phyloP scores from a whole-genome alignment of 1,140 invertebrate species.

The Drosophila kepulauana region DNA sequence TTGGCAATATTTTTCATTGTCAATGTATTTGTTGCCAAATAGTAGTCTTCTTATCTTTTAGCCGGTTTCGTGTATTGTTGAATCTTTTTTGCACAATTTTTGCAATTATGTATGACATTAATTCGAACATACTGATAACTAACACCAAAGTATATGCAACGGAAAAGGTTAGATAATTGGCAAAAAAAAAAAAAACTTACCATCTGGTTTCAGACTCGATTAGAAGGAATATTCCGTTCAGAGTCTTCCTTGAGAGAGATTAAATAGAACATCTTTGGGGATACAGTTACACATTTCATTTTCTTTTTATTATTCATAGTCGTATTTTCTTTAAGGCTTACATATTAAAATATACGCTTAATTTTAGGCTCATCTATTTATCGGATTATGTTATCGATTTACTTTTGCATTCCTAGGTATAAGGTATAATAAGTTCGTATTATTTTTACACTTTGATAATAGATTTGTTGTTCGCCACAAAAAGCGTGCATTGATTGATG shows the following conservation, averaged over 20 bases:
- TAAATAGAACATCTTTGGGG: neutral
- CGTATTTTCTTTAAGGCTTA: slow-evolving; percentile 82
- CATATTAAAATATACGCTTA: slow-evolving; percentile 83
- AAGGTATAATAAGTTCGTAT: slow-evolving; percentile 57
- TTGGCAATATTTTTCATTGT: slow-evolving; percentile 34
- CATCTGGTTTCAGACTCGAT: neutral
- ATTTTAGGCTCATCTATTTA: slow-evolving; percentile 73
- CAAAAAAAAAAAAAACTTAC: neutral
- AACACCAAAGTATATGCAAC: neutral
- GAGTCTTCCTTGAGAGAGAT: neutral
- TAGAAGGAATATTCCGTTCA: neutral
- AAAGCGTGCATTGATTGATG: slow-evolving; percentile 55
- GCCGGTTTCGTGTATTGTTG: slow-evolving; percentile 5
- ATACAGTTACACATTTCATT: slow-evolving; percentile 69
- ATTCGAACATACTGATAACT: slow-evolving; percentile 14
- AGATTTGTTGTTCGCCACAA: slow-evolving; percentile 38
- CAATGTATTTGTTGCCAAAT: slow-evolving; percentile 13
- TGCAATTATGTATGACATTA: slow-evolving; percentile 29
- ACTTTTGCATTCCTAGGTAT: slow-evolving; percentile 53
- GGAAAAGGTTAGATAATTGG: slow-evolving; percentile 7
- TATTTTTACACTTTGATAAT: slow-evolving; percentile 61
- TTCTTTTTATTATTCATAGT: slow-evolving; percentile 71
- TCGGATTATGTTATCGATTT: slow-evolving; percentile 67
- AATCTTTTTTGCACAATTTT: neutral
- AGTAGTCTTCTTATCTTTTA: slow-evolving; percentile 7